Percentiles rank a stretch among this genome's conserved stretches.
phyloP scores from a whole-genome alignment of 2,797 vertebrate genomes.

The Chaunax sp. region DNA sequence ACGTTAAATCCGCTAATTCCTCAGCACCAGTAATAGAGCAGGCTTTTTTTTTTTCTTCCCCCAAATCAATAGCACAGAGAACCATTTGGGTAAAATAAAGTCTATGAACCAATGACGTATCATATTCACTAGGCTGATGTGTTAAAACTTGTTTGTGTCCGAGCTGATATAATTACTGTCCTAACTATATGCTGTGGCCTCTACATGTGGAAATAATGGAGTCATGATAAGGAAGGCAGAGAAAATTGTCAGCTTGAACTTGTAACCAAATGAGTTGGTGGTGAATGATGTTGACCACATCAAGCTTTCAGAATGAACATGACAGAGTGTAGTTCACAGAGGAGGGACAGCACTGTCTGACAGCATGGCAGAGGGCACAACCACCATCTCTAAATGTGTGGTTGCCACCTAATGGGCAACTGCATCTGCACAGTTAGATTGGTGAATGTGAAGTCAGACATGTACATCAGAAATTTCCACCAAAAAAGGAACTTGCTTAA shows the following conservation, averaged over 20 bases:
- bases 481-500: too few relatives aligned
- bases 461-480: slow-evolving; percentile 9
- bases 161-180: slow-evolving; percentile 20
- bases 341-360: slow-evolving; percentile 14
- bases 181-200: background rate
- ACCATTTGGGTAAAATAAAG: slow-evolving; percentile 16
- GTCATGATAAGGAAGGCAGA: slow-evolving; percentile 16
- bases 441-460: too few relatives aligned
- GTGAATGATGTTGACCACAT: slow-evolving; percentile 25
- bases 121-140: slow-evolving; percentile 3
- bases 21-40: background rate
- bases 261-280: slow-evolving; percentile 39
- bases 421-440: slow-evolving; percentile 21
- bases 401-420: slow-evolving; percentile 80
- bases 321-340: too few relatives aligned
- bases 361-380: background rate
- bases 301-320: too few relatives aligned
- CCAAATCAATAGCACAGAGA: background rate
- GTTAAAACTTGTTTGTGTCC: slow-evolving; percentile 27
- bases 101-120: slow-evolving; percentile 27
- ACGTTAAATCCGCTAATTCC: slow-evolving; percentile 1
- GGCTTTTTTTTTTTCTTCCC: background rate
- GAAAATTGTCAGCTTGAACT: slow-evolving; percentile 16
- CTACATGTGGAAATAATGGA: slow-evolving; percentile 22
- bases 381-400: slow-evolving; percentile 39